Conservation (phyloP, 2,888 invertebrate species). For the Cordilura impudica region DNA sequence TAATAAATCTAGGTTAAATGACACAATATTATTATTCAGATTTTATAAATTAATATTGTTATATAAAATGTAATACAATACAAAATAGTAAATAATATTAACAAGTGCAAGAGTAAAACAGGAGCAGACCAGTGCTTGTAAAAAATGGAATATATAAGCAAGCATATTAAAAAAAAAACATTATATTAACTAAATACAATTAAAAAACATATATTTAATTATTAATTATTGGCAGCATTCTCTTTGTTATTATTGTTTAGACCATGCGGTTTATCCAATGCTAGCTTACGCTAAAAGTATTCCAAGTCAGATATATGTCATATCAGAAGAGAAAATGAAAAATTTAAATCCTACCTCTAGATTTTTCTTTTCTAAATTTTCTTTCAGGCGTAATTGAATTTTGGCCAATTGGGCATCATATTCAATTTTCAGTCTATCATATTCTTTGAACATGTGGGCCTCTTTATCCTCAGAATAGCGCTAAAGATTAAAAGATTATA, state of each 20-base stretch:
- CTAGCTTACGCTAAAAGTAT: conserved; percentile 37
- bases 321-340: not conserved
- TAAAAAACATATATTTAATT: conserved; percentile 16
- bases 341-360: conserved; percentile 63
- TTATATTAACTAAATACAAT: not conserved
- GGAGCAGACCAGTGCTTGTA: conserved; percentile 25
- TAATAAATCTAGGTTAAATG: not conserved
- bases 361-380: conserved; percentile 69
- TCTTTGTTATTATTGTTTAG: conserved; percentile 44
- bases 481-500: conserved; percentile 70
- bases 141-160: conserved; percentile 4
- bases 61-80: not conserved
- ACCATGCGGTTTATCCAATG: conserved; percentile 31
- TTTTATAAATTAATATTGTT: not conserved
- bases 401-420: conserved; percentile 77
- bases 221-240: conserved; percentile 46
- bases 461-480: conserved; percentile 83
- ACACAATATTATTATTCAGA: not conserved
- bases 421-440: conserved; percentile 82
- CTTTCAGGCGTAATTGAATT: conserved; percentile 71
- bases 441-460: conserved; percentile 82
- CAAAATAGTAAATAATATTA: not conserved
- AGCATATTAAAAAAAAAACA: not conserved
- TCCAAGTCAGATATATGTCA: not conserved
- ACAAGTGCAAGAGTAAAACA: not conserved